Evolutionary conservation across 2,113 vertebrate genomes (phyloP), one percentile per base, ranked within the genome.

Genomic region (Ardeotis arabs): DNA sequence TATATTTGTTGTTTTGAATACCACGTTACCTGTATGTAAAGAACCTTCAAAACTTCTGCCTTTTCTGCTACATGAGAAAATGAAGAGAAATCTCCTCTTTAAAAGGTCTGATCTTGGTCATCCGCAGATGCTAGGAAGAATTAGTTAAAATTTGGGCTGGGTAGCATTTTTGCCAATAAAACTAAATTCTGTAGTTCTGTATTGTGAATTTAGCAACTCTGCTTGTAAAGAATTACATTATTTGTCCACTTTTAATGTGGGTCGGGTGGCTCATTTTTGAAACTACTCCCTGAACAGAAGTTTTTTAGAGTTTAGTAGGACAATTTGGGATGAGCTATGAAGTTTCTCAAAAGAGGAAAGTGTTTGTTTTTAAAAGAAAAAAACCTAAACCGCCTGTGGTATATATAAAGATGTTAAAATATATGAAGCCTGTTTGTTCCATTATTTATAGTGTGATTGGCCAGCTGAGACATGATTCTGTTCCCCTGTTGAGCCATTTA

Each of bases 321-420:
- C 8, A 60, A 9, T 37, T 63, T 75, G 11, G 27, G 31, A 62
- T 69, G 45, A 88, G 15, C 23, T 29, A 45, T 21, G 8, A 84
- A 47, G 12, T 81, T 92, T 64, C 76, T 58, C 5, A 1, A 49
- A 89, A 72, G 44, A 90, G 28, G 10, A 55, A 37, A 53, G 53
- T 20, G 7, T 74, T 58, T 21, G 20, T 45, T 45, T 39, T 16
- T 3, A 6, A 25, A 44, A 35, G 39, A 33, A 56, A 31, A 49
- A 31, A 58, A 58, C 10, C 29, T 28, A 33, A 83, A 70, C 2
- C 14, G 41, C 0, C 0, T 69, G 18, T 39, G 20, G 5, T 35
- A 33, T 87, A 29, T 37, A 29, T 64, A 6, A 56, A 74, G 24
- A 27, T 44, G 4, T 44, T 89, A 63, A 41, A 92, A 44, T 69